These are phyloP conservation scores for Halcyon chelicuti DNA, from an alignment of 2,797 vertebrate species.

Conservation along the genomic window DNA sequence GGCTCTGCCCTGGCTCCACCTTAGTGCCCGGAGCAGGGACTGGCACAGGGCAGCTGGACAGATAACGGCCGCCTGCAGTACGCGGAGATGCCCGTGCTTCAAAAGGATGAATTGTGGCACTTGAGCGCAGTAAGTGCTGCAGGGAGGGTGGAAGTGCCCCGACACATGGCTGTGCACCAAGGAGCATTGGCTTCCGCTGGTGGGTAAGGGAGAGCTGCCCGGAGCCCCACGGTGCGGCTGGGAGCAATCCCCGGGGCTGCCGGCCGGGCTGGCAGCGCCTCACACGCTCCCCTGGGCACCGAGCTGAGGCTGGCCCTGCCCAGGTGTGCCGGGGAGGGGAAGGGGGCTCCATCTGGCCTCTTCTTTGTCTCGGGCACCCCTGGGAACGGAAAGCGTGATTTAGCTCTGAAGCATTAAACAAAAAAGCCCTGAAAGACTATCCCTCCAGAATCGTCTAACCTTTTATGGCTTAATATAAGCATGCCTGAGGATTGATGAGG, in stretches of 20 bases:
- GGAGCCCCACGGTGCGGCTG: background rate
- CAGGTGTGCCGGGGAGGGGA: slow-evolving; percentile 31
- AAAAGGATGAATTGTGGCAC: background rate
- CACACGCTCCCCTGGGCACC: background rate
- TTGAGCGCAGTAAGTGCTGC: background rate
- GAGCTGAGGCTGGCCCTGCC: background rate
- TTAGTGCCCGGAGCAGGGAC: background rate
- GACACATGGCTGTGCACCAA: fast-evolving
- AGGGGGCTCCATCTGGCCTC: slow-evolving; percentile 43
- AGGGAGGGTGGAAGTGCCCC: background rate
- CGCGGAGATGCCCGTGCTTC: background rate
- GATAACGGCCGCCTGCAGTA: background rate
- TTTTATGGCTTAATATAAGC: slow-evolving; percentile 34
- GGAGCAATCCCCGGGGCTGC: background rate
- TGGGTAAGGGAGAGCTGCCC: background rate
- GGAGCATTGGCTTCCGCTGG: background rate
- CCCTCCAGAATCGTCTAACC: background rate
- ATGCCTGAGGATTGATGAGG: slow-evolving; percentile 43
- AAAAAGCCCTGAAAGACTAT: background rate
- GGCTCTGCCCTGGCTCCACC: background rate
- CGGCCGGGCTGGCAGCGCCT: background rate
- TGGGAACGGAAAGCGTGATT: slow-evolving; percentile 47
- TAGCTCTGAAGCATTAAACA: slow-evolving; percentile 23
- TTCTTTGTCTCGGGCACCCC: slow-evolving; percentile 45
- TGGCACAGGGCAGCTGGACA: background rate